These are phyloP conservation scores for Pheosia gnoma DNA, from an alignment of 2,888 invertebrate species.

Conservation along the genomic window DNA sequence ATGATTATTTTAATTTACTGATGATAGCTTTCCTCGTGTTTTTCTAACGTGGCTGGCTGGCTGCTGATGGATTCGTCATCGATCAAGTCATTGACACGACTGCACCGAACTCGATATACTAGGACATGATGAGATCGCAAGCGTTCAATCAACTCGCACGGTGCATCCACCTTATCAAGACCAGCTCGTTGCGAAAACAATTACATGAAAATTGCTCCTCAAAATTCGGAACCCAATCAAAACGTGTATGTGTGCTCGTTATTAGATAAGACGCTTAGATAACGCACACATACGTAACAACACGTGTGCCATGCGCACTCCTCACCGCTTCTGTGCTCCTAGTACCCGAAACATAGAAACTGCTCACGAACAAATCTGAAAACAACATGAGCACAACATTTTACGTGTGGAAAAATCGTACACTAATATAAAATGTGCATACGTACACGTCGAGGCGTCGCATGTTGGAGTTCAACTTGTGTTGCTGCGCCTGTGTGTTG, in stretches of 20 bases:
- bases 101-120: constrained; percentile 71
- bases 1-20: constrained; percentile 28
- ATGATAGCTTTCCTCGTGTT: constrained; percentile 33
- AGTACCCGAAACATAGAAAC: constrained; percentile 71
- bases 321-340: constrained; percentile 56
- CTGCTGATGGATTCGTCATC: constrained; percentile 67
- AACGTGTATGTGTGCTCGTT: constrained; percentile 32
- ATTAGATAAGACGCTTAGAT: constrained; percentile 45
- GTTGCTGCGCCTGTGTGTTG: constrained; percentile 52
- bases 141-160: constrained; percentile 72
- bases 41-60: constrained; percentile 29
- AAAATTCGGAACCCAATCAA: constrained; percentile 29
- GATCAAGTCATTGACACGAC: constrained; percentile 79
- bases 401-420: constrained; percentile 67
- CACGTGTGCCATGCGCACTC: constrained; percentile 49
- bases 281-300: constrained; percentile 57
- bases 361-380: constrained; percentile 75
- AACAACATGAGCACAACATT: constrained; percentile 62
- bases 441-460: constrained; percentile 47
- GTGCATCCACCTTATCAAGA: constrained; percentile 75
- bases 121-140: constrained; percentile 70
- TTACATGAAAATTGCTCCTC: constrained; percentile 23
- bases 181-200: constrained; percentile 35
- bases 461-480: constrained; percentile 50
- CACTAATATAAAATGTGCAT: constrained; percentile 61